Conservation (phyloP, 2,797 vertebrate genomes). For the Poeciliopsis gracilis region DNA sequence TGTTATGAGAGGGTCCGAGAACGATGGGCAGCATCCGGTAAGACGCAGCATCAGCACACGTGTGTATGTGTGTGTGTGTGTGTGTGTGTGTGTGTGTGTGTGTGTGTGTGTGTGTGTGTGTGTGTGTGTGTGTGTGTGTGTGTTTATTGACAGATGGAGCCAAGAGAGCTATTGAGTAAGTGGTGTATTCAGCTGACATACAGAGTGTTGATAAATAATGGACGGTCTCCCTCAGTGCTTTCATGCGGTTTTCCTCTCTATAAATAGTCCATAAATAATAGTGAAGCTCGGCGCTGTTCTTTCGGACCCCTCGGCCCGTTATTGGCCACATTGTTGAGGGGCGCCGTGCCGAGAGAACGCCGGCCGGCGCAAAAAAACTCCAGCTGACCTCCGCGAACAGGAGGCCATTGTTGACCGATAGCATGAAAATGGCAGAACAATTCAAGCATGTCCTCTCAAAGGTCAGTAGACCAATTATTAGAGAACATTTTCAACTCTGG, state of each 20-base stretch:
- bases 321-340: slow-evolving; percentile 20
- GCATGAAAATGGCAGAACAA: too few relatives aligned
- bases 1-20: slow-evolving; percentile 22
- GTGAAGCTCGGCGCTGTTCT: slow-evolving; percentile 42
- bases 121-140: neutral
- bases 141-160: slow-evolving; percentile 17
- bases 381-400: neutral
- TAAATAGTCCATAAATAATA: slow-evolving; percentile 62
- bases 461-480: too few relatives aligned
- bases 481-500: too few relatives aligned
- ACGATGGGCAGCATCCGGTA: slow-evolving; percentile 11
- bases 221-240: slow-evolving; percentile 50
- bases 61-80: neutral
- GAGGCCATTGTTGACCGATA: too few relatives aligned
- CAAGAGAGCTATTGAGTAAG: slow-evolving; percentile 41
- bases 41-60: neutral
- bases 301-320: slow-evolving; percentile 34
- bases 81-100: neutral
- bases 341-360: slow-evolving; percentile 31
- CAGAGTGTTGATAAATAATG: slow-evolving; percentile 68
- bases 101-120: neutral
- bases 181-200: slow-evolving; percentile 45
- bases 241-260: slow-evolving; percentile 44
- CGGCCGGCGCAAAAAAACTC: neutral
- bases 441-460: too few relatives aligned